Base-by-base conservation (phyloP, 2,888 invertebrate species). In the Allacma fusca region DNA sequence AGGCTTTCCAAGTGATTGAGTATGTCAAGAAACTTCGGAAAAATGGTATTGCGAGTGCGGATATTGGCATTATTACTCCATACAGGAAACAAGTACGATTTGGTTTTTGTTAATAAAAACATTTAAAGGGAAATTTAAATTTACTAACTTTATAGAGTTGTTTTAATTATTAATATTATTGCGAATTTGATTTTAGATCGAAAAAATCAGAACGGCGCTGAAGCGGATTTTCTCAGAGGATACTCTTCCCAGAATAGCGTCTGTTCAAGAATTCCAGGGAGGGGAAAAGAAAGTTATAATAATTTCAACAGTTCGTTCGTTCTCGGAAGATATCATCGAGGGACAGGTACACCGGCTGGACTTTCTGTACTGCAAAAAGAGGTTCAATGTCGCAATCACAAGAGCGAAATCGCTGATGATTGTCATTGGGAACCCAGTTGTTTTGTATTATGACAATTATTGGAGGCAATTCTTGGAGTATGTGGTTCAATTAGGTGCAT, bases 1-100 rank as follows among this genome's bases (percentile, higher is more conserved):
- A 98, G 88, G 93, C 92, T 0, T 88, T 90, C 87, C 86, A 90
- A 86, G 90, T 91, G 0, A 89, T 91, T 80, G 87, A 88, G 75
- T 92, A 92, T 85, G 85, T 92, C 13, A 88, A 90, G 82, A 88
- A 91, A 83, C 87, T 96, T 0, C 92, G 92, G 68, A 84, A 85
- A 82, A 88, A 88, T 72, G 91, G 91, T 28, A 85, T 95, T n/a
- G 85, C 85, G 0, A 87, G 90, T 0, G 89, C 90, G 73, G 92
- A 95, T 83, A 91, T 98, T 85, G 98, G 97, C 2, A 91, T 98
- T 77, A 94, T 98, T 79, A 93, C 97, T 16, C 97, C 97, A 0
- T 98, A 98, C 85, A 88, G 92, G 79, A 94, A 95, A 86, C 98
- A 98, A 91, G 95, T 95, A 86, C 44, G 34, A n/a, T 62, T 16